A percentile compares a stretch with the other conserved stretches of the same genome.
phyloP scores from a whole-genome alignment of 2,113 vertebrate genomes.

The Struthidea cinerea region DNA sequence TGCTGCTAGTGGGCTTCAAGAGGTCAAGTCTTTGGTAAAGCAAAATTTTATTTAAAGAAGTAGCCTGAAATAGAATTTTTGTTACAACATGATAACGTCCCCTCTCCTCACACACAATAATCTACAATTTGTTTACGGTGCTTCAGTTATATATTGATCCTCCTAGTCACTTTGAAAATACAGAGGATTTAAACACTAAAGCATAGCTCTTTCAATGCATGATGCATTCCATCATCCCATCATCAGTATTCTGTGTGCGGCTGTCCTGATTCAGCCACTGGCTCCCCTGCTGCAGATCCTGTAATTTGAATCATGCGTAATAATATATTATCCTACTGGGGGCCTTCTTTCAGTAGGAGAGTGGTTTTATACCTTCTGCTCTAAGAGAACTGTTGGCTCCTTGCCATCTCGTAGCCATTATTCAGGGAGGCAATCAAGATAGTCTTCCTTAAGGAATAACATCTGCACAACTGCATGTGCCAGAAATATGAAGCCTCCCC shows the following conservation, averaged over 20 bases:
- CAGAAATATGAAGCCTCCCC: slow-evolving; percentile 65
- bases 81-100: not conserved
- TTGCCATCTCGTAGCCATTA: slow-evolving; percentile 73
- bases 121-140: slow-evolving; percentile 42
- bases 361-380: slow-evolving; percentile 77
- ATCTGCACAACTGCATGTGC: slow-evolving; percentile 75
- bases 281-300: slow-evolving; percentile 80
- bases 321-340: slow-evolving; percentile 85
- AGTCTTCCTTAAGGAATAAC: slow-evolving; percentile 80
- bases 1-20: slow-evolving; percentile 27
- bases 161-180: slow-evolving; percentile 63
- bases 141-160: slow-evolving; percentile 47
- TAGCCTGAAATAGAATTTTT: slow-evolving; percentile 15
- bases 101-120: not conserved
- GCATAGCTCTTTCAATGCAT: slow-evolving; percentile 70
- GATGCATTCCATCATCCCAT: slow-evolving; percentile 75
- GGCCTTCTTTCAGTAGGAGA: slow-evolving; percentile 78
- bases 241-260: slow-evolving; percentile 79
- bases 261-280: slow-evolving; percentile 76
- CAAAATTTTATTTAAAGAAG: slow-evolving; percentile 42
- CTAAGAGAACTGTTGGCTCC: slow-evolving; percentile 75
- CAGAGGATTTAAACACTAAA: slow-evolving; percentile 68
- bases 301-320: slow-evolving; percentile 85
- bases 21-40: slow-evolving; percentile 6
- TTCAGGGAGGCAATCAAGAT: slow-evolving; percentile 75